Base-by-base conservation (phyloP, 2,797 vertebrate species). In the Notolepis coatsorum region DNA sequence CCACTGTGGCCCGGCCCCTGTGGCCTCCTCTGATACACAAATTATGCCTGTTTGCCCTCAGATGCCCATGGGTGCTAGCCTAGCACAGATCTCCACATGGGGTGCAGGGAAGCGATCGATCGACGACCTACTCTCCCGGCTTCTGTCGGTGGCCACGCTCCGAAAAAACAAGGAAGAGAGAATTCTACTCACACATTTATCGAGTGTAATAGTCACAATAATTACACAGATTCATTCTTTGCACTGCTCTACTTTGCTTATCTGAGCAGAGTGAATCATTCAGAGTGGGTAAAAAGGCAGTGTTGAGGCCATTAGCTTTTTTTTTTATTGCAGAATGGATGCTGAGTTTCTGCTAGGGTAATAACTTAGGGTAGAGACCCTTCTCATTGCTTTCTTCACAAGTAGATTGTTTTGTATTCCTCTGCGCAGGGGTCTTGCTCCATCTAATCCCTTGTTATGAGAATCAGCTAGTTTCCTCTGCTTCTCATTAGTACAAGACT, bases 11-110 rank as follows among this genome's bases (percentile, higher is more conserved):
- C 47, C 47, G 50, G 49, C 12, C 58, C 75, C 79, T 51, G 24
- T 74, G 65, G 67, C 73, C 85, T 61, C 61, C 63, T 59, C 68
- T 5, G 65, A 75, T 70, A 73, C 68, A 78, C 15, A 86, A 63
- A 86, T n/a, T 52, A 61, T 69, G 42, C 5, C 42, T 61, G 38
- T 30, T 60, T 52, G 27, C 64, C 42, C 64, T 65, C 77, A 60
- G 67, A 75, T 51, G 75, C 68, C 62, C 3, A 0, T 21, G 24
- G 66, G 28, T 75, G 79, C 28, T 65, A 64, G 68, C 55, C 30
- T 57, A 28, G 52, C 47, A 39, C 54, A 74, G 27, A 56, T 46
- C 38, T 46, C 35, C 27, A 84, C 71, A 77, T 77, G 81, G 74
- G 80, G 48, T 73, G 80, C 54, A 62, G 81, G 49, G 53, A 57